phyloP scores from a whole-genome alignment of 2,797 vertebrate species.

The Pelodytes ibericus region DNA sequence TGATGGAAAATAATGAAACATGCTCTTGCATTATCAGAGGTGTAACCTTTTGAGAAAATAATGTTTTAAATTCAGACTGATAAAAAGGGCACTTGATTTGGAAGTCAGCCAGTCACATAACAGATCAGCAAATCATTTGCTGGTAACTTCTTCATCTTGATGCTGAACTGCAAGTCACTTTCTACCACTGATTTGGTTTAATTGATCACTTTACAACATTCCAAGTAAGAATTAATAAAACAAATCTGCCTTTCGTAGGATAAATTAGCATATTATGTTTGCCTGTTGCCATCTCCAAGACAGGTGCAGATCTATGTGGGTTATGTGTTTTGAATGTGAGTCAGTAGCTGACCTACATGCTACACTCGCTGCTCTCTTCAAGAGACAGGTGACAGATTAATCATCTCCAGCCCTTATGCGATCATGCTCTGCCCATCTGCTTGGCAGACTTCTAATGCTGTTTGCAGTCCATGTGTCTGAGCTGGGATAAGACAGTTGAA shows the following conservation, averaged over 20 bases:
- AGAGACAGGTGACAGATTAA: slow-evolving; percentile 56
- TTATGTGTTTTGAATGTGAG: slow-evolving; percentile 34
- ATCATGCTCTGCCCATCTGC: slow-evolving; percentile 46
- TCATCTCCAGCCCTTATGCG: slow-evolving; percentile 48
- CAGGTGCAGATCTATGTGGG: slow-evolving; percentile 41
- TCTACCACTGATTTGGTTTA: background rate
- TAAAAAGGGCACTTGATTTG: too few relatives aligned
- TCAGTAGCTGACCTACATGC: slow-evolving; percentile 52
- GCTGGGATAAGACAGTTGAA: slow-evolving; percentile 51
- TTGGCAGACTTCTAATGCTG: slow-evolving; percentile 43
- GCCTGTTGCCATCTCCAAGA: slow-evolving; percentile 1
- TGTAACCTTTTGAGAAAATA: too few relatives aligned
- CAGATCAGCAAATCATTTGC: background rate
- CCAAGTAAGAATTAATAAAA: slow-evolving; percentile 10
- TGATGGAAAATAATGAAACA: too few relatives aligned
- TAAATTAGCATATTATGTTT: background rate
- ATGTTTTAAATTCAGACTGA: background rate
- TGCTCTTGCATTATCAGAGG: too few relatives aligned
- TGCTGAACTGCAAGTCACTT: background rate
- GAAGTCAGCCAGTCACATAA: too few relatives aligned
- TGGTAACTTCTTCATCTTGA: background rate
- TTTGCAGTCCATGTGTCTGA: slow-evolving; percentile 55
- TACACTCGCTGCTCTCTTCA: slow-evolving; percentile 31
- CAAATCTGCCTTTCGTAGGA: slow-evolving; percentile 3
- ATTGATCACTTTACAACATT: background rate